These are phyloP conservation scores for Nineta flava DNA, from an alignment of 2,888 invertebrate genomes.

Conservation along the genomic window DNA sequence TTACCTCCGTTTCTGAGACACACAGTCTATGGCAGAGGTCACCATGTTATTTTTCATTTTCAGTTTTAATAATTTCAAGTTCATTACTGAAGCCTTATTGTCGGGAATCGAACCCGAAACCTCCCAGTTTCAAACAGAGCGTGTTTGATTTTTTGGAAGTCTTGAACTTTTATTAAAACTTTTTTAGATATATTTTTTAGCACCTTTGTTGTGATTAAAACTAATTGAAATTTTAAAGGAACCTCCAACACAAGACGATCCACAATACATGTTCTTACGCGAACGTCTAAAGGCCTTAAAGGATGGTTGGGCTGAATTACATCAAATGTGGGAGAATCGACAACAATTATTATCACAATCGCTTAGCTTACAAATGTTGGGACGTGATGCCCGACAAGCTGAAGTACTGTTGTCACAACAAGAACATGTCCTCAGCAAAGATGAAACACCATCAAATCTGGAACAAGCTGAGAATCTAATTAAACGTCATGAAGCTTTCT, in stretches of 20 bases:
- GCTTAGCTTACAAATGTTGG: slow-evolving; percentile 86
- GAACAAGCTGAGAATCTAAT: slow-evolving; percentile 96
- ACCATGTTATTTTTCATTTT: too few relatives aligned
- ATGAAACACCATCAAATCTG: slow-evolving; percentile 81
- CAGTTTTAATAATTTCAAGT: too few relatives aligned
- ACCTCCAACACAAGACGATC: slow-evolving; percentile 80
- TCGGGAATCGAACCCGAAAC: too few relatives aligned
- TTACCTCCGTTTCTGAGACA: too few relatives aligned
- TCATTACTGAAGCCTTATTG: too few relatives aligned
- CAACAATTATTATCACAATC: slow-evolving; percentile 90
- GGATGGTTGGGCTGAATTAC: slow-evolving; percentile 97
- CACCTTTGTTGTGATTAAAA: too few relatives aligned
- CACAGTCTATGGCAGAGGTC: too few relatives aligned
- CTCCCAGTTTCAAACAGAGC: too few relatives aligned
- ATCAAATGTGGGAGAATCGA: slow-evolving; percentile 99
- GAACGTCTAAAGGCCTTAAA: slow-evolving; percentile 94
- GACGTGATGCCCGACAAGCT: slow-evolving; percentile 93
- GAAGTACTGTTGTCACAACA: slow-evolving; percentile 96
- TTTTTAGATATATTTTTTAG: too few relatives aligned
- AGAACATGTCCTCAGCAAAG: slow-evolving; percentile 93
- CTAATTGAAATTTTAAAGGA: slow-evolving; percentile 33
- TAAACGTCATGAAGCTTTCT: slow-evolving; percentile 96
- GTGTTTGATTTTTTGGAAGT: too few relatives aligned
- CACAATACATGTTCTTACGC: slow-evolving; percentile 99
- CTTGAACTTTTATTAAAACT: too few relatives aligned